A percentile compares a stretch with the other conserved stretches of the same genome.
These are phyloP conservation scores for Burhinus oedicnemus DNA, from an alignment of 2,113 vertebrate genomes.

Conservation along the genomic window DNA sequence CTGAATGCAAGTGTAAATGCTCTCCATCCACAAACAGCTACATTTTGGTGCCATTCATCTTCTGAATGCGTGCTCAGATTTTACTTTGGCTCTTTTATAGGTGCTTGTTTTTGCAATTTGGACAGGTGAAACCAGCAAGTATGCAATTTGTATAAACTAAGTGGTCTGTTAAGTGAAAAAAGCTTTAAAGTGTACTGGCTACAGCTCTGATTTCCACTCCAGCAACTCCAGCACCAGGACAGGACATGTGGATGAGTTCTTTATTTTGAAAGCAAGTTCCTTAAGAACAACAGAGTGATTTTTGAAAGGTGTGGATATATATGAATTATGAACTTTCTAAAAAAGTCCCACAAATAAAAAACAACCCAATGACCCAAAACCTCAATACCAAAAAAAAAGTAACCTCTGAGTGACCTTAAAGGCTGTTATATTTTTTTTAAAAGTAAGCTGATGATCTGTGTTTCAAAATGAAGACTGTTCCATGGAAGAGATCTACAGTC, in stretches of 20 bases:
- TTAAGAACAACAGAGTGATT: slow-evolving; percentile 24
- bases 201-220: slow-evolving; percentile 1
- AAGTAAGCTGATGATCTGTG: neutral
- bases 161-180: slow-evolving; percentile 36
- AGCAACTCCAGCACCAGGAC: slow-evolving; percentile 1
- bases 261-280: slow-evolving; percentile 48
- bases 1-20: slow-evolving; percentile 49
- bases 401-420: slow-evolving; percentile 33
- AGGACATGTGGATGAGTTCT: slow-evolving; percentile 8
- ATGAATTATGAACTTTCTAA: slow-evolving; percentile 28
- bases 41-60: slow-evolving; percentile 53
- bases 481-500: neutral
- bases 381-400: neutral
- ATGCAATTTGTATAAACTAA: slow-evolving; percentile 44
- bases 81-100: slow-evolving; percentile 44
- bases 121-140: slow-evolving; percentile 61
- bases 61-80: slow-evolving; percentile 4
- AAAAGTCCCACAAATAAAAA: slow-evolving; percentile 20
- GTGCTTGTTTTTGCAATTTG: slow-evolving; percentile 66
- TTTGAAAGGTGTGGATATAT: slow-evolving; percentile 28
- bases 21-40: slow-evolving; percentile 33
- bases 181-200: slow-evolving; percentile 22
- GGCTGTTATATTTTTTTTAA: neutral
- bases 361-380: neutral
- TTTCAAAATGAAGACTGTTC: slow-evolving; percentile 30